Evolutionary conservation across 2,888 invertebrate genomes (phyloP).

Genomic region (Dicyrtomina minuta): DNA sequence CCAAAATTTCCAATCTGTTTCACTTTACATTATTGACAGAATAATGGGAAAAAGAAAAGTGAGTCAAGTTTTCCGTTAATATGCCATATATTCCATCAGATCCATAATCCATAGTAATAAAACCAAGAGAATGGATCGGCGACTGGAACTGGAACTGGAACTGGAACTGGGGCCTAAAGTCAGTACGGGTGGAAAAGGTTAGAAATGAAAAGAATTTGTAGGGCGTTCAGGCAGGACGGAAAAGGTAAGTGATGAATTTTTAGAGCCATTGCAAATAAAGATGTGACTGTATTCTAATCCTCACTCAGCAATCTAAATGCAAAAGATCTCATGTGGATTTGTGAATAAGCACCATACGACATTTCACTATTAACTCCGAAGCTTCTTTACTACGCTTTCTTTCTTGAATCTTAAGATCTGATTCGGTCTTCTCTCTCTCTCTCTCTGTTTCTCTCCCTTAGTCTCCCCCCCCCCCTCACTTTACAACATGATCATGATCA

Average conservation of each 20-base stretch:
- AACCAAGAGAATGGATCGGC: not conserved
- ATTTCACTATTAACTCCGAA: constrained; percentile 23
- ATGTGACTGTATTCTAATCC: constrained; percentile 30
- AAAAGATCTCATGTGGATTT: constrained; percentile 21
- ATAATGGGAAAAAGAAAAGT: too few species aligned
- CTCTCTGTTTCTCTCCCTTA: not conserved
- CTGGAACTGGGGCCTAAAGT: not conserved
- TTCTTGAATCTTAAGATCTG: too few species aligned
- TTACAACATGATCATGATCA: not conserved
- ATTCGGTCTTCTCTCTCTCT: not conserved
- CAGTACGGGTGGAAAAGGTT: not conserved
- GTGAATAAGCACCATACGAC: constrained; percentile 16
- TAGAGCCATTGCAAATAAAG: constrained; percentile 23
- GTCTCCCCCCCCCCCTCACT: not conserved
- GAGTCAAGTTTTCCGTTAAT: too few species aligned
- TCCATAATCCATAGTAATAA: too few species aligned
- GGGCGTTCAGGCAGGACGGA: not conserved
- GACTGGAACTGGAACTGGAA: not conserved
- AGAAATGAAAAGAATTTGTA: not conserved
- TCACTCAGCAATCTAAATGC: constrained; percentile 24
- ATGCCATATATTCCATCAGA: too few species aligned
- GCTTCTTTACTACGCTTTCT: too few species aligned
- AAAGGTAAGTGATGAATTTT: constrained; percentile 14
- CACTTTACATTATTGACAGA: too few species aligned
- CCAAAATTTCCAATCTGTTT: too few species aligned